These are phyloP conservation scores for Polypedilum vanderplanki DNA, from an alignment of 1,140 invertebrate species.

Conservation along the genomic window DNA sequence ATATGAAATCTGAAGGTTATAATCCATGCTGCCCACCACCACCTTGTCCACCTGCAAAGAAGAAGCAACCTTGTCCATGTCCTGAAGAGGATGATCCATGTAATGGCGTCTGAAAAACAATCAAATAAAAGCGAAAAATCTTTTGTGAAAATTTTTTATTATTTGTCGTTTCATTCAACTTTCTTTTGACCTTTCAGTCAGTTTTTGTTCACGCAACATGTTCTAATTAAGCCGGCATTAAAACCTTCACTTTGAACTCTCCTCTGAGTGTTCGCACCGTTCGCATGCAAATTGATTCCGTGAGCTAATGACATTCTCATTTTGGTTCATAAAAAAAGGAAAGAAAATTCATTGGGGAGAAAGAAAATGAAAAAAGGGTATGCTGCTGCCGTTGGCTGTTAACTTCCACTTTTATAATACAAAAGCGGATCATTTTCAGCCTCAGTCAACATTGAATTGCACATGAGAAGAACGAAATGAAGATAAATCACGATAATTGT, in stretches of 20 bases:
- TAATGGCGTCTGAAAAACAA: neutral
- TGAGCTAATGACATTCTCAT: slow-evolving; percentile 12
- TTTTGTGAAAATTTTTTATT: neutral
- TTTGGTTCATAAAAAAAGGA: neutral
- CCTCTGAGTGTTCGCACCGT: neutral
- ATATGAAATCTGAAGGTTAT: neutral
- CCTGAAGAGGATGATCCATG: neutral
- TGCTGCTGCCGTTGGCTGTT: neutral
- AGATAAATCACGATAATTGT: slow-evolving; percentile 13
- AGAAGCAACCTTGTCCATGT: neutral
- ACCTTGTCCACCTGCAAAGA: neutral
- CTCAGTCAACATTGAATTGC: neutral
- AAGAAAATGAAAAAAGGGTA: neutral
- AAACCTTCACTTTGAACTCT: slow-evolving; percentile 17
- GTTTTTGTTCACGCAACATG: slow-evolving; percentile 3
- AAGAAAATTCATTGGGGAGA: neutral
- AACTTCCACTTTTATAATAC: slow-evolving; percentile 8
- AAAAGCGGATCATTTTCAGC: slow-evolving; percentile 6
- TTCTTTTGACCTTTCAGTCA: neutral
- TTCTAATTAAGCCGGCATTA: slow-evolving; percentile 12
- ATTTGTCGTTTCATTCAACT: neutral
- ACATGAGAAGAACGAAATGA: neutral
- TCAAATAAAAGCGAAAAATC: no score
- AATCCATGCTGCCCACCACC: neutral
- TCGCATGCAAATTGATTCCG: slow-evolving; percentile 4